phyloP scores from a whole-genome alignment of 2,797 vertebrate species.

The Psittacula derbiana region DNA sequence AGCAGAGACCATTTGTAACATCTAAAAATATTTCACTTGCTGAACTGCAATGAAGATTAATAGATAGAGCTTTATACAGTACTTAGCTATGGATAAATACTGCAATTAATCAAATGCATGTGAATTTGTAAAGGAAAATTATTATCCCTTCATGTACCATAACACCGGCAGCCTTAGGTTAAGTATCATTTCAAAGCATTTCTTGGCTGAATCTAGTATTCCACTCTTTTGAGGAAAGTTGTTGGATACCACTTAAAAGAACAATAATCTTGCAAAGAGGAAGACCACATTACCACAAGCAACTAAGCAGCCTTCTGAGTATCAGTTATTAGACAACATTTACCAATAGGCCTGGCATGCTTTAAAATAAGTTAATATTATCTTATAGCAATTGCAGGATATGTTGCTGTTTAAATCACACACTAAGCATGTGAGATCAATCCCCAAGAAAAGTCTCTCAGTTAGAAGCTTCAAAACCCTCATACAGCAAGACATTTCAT shows the following conservation, averaged over 20 bases:
- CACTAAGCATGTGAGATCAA: neutral
- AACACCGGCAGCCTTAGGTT: slow-evolving; percentile 53
- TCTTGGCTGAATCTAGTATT: slow-evolving; percentile 53
- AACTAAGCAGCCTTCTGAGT: slow-evolving; percentile 16
- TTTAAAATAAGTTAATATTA: slow-evolving; percentile 20
- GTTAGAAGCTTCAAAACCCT: neutral
- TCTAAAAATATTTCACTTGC: neutral
- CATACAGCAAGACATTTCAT: neutral
- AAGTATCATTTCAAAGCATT: slow-evolving; percentile 65
- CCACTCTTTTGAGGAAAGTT: slow-evolving; percentile 61
- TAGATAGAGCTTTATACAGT: neutral
- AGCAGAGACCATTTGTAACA: neutral
- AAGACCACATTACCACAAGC: slow-evolving; percentile 68
- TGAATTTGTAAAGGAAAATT: neutral
- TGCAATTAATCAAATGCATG: neutral
- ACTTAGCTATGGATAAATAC: slow-evolving; percentile 35
- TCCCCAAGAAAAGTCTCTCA: neutral
- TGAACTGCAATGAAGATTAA: neutral
- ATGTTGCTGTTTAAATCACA: slow-evolving; percentile 12
- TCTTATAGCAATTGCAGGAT: neutral
- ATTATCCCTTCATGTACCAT: slow-evolving; percentile 32
- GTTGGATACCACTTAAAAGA: slow-evolving; percentile 68
- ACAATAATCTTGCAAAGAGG: slow-evolving; percentile 44
- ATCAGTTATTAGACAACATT: slow-evolving; percentile 51
- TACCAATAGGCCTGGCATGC: neutral